Evolutionary conservation across 2,888 invertebrate species (phyloP).

Genomic region (Ichneumoninae sp.): DNA sequence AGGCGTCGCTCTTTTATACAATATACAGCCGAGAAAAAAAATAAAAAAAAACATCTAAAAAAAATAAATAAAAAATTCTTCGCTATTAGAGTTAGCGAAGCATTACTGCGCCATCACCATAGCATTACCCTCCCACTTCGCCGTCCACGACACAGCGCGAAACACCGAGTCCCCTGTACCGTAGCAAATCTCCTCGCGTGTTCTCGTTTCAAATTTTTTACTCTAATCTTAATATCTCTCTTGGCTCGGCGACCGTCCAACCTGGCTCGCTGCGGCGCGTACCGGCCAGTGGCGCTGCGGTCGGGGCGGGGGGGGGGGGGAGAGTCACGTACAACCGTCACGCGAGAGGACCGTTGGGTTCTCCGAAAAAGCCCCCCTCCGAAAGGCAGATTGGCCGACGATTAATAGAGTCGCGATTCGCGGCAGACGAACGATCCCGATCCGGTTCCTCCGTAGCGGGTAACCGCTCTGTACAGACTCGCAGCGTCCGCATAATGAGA

Average conservation of each 20-base stretch:
- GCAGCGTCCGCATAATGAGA: constrained; percentile 52
- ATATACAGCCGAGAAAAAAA: constrained; percentile 38
- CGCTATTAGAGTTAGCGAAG: constrained; percentile 74
- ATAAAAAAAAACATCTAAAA: constrained; percentile 7
- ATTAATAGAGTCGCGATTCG: constrained; percentile 60
- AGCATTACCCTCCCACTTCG: constrained; percentile 69
- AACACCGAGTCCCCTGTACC: constrained; percentile 9
- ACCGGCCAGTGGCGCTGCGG: no score
- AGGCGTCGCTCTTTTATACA: constrained; percentile 51
- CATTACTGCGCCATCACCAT: constrained; percentile 77
- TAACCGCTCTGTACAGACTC: constrained; percentile 2
- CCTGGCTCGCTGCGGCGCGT: no score
- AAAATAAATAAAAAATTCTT: constrained; percentile 63
- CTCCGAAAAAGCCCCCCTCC: constrained; percentile 58
- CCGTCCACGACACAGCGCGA: background rate
- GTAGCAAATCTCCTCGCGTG: constrained; percentile 22
- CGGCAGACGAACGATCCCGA: constrained; percentile 43
- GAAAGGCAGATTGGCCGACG: constrained; percentile 60
- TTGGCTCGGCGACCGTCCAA: background rate
- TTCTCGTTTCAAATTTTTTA: constrained; percentile 14
- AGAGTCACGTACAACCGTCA: constrained; percentile 51
- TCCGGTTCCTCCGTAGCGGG: constrained; percentile 28
- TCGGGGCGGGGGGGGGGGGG: no score
- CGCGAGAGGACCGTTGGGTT: constrained; percentile 38
- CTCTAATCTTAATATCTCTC: background rate